Evolutionary conservation across 1,140 invertebrate genomes (phyloP), one percentile per base, ranked within the genome.

Genomic region (Ceratoteleas bidentatus): DNA sequence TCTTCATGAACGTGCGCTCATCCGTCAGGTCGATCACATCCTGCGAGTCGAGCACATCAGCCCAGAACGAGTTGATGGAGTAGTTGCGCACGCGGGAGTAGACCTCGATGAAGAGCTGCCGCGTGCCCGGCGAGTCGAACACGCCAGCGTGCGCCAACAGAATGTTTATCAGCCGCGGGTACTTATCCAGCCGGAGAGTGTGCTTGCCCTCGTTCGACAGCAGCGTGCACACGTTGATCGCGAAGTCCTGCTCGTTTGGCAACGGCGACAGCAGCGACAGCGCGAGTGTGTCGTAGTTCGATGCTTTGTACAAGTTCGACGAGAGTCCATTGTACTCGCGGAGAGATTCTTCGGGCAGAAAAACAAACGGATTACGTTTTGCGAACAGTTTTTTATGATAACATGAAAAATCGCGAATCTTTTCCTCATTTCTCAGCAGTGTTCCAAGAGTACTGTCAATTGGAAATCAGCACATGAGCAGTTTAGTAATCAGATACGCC

Each of bases 221-320:
- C 54, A 99, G 92, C 0, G 97, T 98, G 89, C 98, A 99, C 0
- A 99, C 96, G 90, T 99, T 99, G 61, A 99, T 96, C 3, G 98
- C 98, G 92, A 99, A 98, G 89, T 99, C 98, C 88, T 99, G 97
- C 92, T 99, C 99, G 90, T 99, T 99, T 11, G 98, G 98, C 83
- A 99, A 92, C 0, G 98, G 98, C 38, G 97, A 98, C 14, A 98
- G 90, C 6, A 99, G 92, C 0, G 98, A 98, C 33, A 98, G 92
- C 15, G 96, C 94, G 10, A 99, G 92, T 83, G 96, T 95, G 83
- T 97, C 96, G 86, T 98, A 98, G 85, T 97, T 96, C 10, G 95
- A 96, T 47, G 95, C 92, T 81, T 94, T 95, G 79, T 96, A 95
- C 32, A 97, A 89, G 80, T 96, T 92, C 14, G 93, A 91, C 38